Base-by-base conservation (phyloP, 2,888 invertebrate genomes). In the Lissocephala sabroskyi region DNA sequence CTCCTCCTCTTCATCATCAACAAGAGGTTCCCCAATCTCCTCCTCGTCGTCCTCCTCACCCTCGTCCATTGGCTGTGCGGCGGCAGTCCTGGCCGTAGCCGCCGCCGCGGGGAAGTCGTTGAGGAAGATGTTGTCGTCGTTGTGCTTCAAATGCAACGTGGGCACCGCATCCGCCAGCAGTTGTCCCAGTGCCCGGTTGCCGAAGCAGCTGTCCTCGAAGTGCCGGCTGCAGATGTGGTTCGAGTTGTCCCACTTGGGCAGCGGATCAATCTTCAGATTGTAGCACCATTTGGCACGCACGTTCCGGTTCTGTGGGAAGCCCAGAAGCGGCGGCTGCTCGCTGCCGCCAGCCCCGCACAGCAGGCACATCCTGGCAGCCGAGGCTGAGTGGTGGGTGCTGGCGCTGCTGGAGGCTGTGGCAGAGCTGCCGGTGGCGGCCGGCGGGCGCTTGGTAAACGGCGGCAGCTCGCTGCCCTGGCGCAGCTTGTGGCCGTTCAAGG, bases 91-190 rank as follows among this genome's bases (percentile, higher is more conserved):
- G n/a, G n/a, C 7, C 23, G 7, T 23, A 3, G 23, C 4, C 23
- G 32, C 41, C 9, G 59, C 55, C 6, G 49, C 44, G 48, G 36
- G 35, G 33, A 53, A 52, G 29, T 71, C 65, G 45, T 78, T 80
- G 14, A 59, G 52, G 52, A 78, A 80, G 54, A 73, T 62, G 39
- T 81, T 75, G 18, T 45, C 51, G 41, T 81, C 82, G 2, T 45
- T 49, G 45, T 80, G 81, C 10, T 60, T 68, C 17, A 80, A 49
- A 39, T 66, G 65, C 35, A 75, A 54, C 5, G 82, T 80, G n/a
- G 80, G 80, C 16, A 79, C 59, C 3, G 82, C 79, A 10, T 80
- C 79, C 0, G 52, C 35, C 7, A 64, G 60, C 16, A 82, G 52
- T 35, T 58, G 23, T 23, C 23, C 23, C 23, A 23, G 23, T 23